These are phyloP conservation scores for Coptodon bakossiorum DNA, from an alignment of 2,113 vertebrate species.

Conservation along the genomic window DNA sequence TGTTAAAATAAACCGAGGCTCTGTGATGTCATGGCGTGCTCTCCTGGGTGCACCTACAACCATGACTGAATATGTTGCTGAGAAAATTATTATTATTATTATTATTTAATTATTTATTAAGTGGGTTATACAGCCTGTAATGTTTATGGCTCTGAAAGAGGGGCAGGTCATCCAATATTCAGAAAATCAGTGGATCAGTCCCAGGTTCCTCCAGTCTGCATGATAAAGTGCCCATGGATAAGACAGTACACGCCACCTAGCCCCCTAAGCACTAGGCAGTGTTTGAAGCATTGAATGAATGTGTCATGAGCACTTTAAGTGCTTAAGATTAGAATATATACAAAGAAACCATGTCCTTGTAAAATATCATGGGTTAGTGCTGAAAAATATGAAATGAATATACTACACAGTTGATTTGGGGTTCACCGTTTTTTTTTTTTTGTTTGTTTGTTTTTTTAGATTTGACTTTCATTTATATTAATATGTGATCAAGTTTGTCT, in stretches of 20 bases:
- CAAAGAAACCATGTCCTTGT: accelerated
- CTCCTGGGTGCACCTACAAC: not conserved
- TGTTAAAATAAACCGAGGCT: accelerated
- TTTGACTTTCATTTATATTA: not conserved
- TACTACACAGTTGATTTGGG: not conserved
- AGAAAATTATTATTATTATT: not conserved
- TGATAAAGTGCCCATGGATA: not conserved
- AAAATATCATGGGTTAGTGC: not conserved
- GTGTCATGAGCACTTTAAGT: accelerated
- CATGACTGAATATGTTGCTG: not conserved
- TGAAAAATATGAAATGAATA: not conserved
- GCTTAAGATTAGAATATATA: not conserved
- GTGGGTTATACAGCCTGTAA: not conserved
- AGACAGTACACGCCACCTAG: accelerated
- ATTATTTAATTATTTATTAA: not conserved
- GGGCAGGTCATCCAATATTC: accelerated
- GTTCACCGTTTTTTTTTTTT: accelerated
- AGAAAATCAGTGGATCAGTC: not conserved
- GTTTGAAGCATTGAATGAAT: not conserved
- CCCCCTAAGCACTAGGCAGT: not conserved
- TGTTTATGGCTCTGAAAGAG: not conserved
- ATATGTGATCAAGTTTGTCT: not conserved
- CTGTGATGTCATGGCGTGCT: not conserved
- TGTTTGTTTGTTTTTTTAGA: not conserved
- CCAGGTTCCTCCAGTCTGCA: not conserved